Evolutionary conservation across 2,797 vertebrate species (phyloP), one percentile per base, ranked within the genome.

Genomic region (Acrossocheilus fasciatus): DNA sequence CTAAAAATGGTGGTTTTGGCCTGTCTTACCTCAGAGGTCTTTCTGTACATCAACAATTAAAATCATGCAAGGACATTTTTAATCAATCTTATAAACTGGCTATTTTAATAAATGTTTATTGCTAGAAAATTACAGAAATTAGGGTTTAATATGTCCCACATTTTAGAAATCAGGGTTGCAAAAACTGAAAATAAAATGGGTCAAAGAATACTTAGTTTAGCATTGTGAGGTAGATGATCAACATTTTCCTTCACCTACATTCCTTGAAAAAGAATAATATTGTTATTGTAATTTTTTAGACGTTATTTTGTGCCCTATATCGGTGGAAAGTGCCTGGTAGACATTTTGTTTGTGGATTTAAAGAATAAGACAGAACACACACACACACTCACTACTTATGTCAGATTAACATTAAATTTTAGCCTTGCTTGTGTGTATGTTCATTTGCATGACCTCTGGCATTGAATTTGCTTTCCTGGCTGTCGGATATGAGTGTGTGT

Each of bases 341-440:
- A 93, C 93, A 92, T 89, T 88, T 89, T 92, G 92, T 95, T 94
- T 94, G 94, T 93, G 93, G 94, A 93, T 91, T 91, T 92, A 91
- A 93, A 92, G 90, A 91, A 92, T 92, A 94, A 94, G 93, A 94
- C 90, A 89, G 90, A 86, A 89, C 92, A 89, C 80, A 92, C n/a
- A n/a, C 91, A n/a, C 59, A 62, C 4, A 2, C 90, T 89, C 91
- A 88, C 73, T 90, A 52, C 84, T 82, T 88, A 91, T 96, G 95
- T 96, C 93, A 96, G 94, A 95, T 94, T 95, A 92, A 92, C 93
- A 95, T 95, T 94, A 95, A 86, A 92, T 87, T 39, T 64, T 10
- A 68, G 68, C 18, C 30, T 85, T 86, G 90, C 91, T 88, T 78
- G 30, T 72, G 77, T 87, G 74, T 77, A 74, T 76, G 54, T 82